phyloP scores from a whole-genome alignment of 2,888 invertebrate species.

The Pyrrhia umbra region DNA sequence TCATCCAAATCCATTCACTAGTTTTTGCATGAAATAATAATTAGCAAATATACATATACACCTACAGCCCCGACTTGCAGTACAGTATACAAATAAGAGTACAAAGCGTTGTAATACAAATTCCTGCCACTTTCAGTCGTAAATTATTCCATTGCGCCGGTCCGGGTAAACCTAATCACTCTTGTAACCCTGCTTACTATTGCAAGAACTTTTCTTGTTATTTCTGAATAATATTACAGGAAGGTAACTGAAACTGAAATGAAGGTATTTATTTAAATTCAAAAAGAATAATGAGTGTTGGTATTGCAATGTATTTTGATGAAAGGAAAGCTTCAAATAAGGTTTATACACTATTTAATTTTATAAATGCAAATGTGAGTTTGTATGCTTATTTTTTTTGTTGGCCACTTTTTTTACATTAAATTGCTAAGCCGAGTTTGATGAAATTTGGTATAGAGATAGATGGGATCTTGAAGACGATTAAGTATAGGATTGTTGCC shows the following conservation, averaged over 20 bases:
- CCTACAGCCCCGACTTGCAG: slow-evolving; percentile 23
- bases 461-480: too few relatives aligned
- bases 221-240: slow-evolving; percentile 17
- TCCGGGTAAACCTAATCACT: slow-evolving; percentile 40
- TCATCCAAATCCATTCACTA: too few relatives aligned
- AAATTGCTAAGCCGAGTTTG: too few relatives aligned
- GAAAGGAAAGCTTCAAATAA: not conserved
- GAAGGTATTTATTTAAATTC: slow-evolving; percentile 27
- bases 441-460: too few relatives aligned
- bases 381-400: not conserved
- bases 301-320: not conserved
- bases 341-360: too few relatives aligned
- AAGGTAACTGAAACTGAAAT: slow-evolving; percentile 8
- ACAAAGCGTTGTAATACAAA: too few relatives aligned
- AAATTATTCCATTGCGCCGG: slow-evolving; percentile 49
- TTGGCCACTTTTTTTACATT: too few relatives aligned
- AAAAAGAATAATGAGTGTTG: not conserved
- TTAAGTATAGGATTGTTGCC: too few relatives aligned
- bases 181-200: slow-evolving; percentile 46
- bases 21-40: too few relatives aligned
- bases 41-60: too few relatives aligned
- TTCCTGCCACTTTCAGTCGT: slow-evolving; percentile 26
- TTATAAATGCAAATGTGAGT: too few relatives aligned
- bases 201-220: slow-evolving; percentile 28
- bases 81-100: slow-evolving; percentile 29